Evolutionary conservation across 1,140 invertebrate species (phyloP).

Genomic region (Caerostris darwini): DNA sequence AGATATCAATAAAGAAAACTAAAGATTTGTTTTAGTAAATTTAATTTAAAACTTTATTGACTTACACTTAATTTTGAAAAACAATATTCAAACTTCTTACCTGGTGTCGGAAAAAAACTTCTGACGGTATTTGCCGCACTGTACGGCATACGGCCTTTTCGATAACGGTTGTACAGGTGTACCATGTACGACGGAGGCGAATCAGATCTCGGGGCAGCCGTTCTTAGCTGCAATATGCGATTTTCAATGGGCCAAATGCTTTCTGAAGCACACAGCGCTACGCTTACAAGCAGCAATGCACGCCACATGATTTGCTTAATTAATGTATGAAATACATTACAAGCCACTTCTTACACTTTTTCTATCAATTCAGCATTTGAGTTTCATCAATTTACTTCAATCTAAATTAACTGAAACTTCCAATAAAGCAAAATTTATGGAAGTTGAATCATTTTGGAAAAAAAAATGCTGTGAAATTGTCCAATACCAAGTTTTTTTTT

Average conservation of each 20-base stretch:
- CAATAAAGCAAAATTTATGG: neutral
- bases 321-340: neutral
- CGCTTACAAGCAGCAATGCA: conserved; percentile 1
- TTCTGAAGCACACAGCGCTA: neutral
- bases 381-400: too few relatives aligned
- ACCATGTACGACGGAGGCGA: conserved; percentile 72
- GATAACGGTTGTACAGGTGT: conserved; percentile 71
- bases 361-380: too few relatives aligned
- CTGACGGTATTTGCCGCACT: conserved; percentile 67
- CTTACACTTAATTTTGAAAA: too few relatives aligned
- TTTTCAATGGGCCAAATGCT: conserved; percentile 61
- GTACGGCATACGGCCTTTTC: conserved; percentile 70
- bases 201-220: conserved; percentile 30
- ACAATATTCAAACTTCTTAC: neutral
- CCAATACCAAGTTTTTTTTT: neutral
- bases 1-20: too few relatives aligned
- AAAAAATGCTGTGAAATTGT: neutral
- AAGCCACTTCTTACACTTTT: neutral
- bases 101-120: conserved; percentile 72
- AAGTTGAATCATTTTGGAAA: neutral
- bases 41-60: too few relatives aligned
- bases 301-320: conserved; percentile 31
- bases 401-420: neutral
- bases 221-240: conserved; percentile 59
- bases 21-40: too few relatives aligned